Conservation (phyloP, 1,140 invertebrate genomes). For the Andricus grossulariae region DNA sequence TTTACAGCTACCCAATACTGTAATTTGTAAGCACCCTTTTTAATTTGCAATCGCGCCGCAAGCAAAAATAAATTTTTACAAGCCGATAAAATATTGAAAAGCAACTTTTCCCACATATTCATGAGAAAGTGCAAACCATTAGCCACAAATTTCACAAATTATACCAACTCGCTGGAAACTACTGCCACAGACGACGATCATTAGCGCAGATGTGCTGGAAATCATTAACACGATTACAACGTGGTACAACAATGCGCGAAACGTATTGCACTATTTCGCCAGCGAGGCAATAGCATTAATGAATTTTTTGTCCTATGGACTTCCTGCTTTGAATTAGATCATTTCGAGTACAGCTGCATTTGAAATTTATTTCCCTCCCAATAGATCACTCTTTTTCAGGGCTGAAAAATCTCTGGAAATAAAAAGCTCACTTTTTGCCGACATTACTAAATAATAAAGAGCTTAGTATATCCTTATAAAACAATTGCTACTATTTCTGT, state of each 20-base stretch:
- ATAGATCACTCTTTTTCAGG: background rate
- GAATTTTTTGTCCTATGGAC: slow-evolving; percentile 2
- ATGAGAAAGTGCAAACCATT: slow-evolving; percentile 16
- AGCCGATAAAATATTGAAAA: background rate
- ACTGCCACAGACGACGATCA: slow-evolving; percentile 45
- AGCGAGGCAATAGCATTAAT: slow-evolving; percentile 6
- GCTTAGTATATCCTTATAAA: too few species aligned
- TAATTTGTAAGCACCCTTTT: too few species aligned
- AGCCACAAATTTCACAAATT: slow-evolving; percentile 18
- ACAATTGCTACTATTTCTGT: too few species aligned
- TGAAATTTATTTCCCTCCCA: slow-evolving; percentile 1
- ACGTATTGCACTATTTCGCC: slow-evolving; percentile 44
- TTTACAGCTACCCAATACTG: too few species aligned
- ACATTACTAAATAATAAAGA: too few species aligned
- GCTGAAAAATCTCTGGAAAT: background rate
- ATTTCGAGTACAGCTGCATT: background rate
- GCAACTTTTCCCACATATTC: background rate
- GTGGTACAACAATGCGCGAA: slow-evolving; percentile 44
- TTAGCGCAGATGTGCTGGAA: slow-evolving; percentile 54
- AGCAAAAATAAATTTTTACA: background rate
- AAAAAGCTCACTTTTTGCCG: background rate
- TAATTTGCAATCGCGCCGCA: too few species aligned
- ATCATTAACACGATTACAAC: slow-evolving; percentile 59
- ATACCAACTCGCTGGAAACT: slow-evolving; percentile 30
- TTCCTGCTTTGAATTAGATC: slow-evolving; percentile 13